Base-by-base conservation (phyloP, 2,888 invertebrate genomes). In the Hyles lineata region DNA sequence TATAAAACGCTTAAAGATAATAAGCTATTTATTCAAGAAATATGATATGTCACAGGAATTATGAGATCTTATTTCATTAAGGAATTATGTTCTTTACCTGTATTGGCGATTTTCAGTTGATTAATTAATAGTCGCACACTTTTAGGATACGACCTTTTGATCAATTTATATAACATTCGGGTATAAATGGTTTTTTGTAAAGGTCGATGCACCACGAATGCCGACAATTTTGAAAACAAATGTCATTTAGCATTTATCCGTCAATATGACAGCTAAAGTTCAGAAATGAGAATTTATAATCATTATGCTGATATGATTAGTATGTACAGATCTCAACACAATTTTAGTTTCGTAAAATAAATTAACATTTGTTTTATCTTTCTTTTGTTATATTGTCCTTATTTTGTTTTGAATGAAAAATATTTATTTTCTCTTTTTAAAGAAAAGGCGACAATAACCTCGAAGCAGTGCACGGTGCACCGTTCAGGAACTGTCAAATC, bases 211-310 rank as follows among this genome's bases (percentile, higher is more conserved):
- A 43, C 25, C 11, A 35, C n/a, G 35, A 70, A 70, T 74, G 70
- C 62, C 62, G 73, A 74, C 61, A 43, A 58, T 70, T 15, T 58
- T 25, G 29, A 75, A 80, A n/a, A 55, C 15, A 43, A 43, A 55
- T 55, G 55, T 17, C 55, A n/a, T 50, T 50, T 15, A 1, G 3
- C 1, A 29, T 29, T 3, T 29, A 29, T 29, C 29, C 15, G 43
- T 43, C 43, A 43, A 15, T 43, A 43, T 43, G 43, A 43, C 43
- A 43, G 15, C 43, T 15, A 43, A 43, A 43, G 43, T 43, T 43
- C 43, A 43, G 43, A 43, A 43, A 43, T 15, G 43, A 43, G 43
- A 15, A 11, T 15, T 43, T 43, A 15, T 5, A 29, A 29, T 29
- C 29, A 9, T 35, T 35, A 6, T 15, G 3, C 43, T 43, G 9